Base-by-base conservation (phyloP, 2,113 vertebrate genomes). In the Cnemophilus loriae region DNA sequence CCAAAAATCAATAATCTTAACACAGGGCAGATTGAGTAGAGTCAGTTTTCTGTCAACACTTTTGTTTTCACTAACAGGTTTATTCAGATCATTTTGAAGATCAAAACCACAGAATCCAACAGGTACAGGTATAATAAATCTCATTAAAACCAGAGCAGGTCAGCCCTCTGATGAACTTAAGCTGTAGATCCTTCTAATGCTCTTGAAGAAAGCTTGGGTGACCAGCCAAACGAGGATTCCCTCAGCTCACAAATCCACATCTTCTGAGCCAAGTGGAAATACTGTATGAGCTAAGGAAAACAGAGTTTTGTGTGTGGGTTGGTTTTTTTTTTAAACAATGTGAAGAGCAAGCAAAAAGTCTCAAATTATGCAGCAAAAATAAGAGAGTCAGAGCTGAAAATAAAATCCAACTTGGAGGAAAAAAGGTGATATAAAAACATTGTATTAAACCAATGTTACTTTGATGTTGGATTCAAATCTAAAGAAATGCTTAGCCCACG, bases 71-170 rank as follows among this genome's bases (percentile, higher is more conserved):
- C 84, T 95, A 78, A 81, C 69, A 84, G 79, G 77, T 86, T 96
- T 87, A 84, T 41, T 79, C n/a, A 65, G 80, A 87, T 68, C 21
- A 44, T 57, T 94, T 28, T 65, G 47, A 90, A 71, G 73, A 84
- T 57, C 77, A 80, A 85, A 81, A 83, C 76, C 4, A 11, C 7
- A 65, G 71, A 91, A 92, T 89, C 92, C 67, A 84, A 81, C 85
- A 96, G 95, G 92, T 92, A 89, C 80, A 69, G 2, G 35, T 95
- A 95, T 95, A 97, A 95, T 84, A 92, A 97, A 96, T 92, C 93
- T 70, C 87, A 94, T 96, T 97, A 95, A 96, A 96, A 92, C 44
- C 39, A 91, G 69, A 96, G 73, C 71, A 89, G 81, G 97, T 91
- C 78, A 95, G 68, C 14, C 11, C 53, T 63, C 64, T 69, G 86